Base-by-base conservation (phyloP, 2,888 invertebrate species). In the Amiota mariae region DNA sequence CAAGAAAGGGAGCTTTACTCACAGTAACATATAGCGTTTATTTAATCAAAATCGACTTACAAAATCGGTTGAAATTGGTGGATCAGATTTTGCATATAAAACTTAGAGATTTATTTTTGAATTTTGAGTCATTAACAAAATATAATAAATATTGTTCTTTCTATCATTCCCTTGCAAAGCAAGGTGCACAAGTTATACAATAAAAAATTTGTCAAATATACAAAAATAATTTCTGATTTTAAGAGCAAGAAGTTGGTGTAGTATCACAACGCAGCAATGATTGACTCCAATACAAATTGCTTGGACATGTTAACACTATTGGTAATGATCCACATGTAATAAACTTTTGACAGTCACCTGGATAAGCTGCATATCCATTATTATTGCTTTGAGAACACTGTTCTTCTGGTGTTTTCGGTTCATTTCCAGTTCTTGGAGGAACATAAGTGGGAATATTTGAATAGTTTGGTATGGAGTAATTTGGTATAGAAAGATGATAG, bases 291-390 rank as follows among this genome's bases (percentile, higher is more conserved):
- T 76, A 84, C 20, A 87, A 75, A n/a, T 75, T 72, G 1, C 48
- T 76, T 0, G 84, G 75, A 56, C 89, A 89, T 1, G 48, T 75
- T 1, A 83, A 70, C 54, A 85, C 75, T 36, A 72, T 75, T 1
- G 80, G 79, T 6, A 46, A 68, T 9, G 82, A 81, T 54, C 86
- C 82, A 24, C 89, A 89, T 13, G 82, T 77, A 68, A 88, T 84
- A 20, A 87, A 89, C 72, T 85, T 87, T 8, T 75, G 81, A 49
- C 89, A 89, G 74, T 88, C 84, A 3, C 73, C 77, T 0, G 88
- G 87, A 81, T 87, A 82, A 0, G 86, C 73, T 0, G 84, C 57
- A 72, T 81, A 87, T 0, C 70, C 63, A 12, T n/a, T 63, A 13
- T 15, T 15, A 54, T 15, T 15, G 46, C 36, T 8, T 71, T 24